phyloP scores from a whole-genome alignment of 2,888 invertebrate species.

The Caenorhabditis uteleia region DNA sequence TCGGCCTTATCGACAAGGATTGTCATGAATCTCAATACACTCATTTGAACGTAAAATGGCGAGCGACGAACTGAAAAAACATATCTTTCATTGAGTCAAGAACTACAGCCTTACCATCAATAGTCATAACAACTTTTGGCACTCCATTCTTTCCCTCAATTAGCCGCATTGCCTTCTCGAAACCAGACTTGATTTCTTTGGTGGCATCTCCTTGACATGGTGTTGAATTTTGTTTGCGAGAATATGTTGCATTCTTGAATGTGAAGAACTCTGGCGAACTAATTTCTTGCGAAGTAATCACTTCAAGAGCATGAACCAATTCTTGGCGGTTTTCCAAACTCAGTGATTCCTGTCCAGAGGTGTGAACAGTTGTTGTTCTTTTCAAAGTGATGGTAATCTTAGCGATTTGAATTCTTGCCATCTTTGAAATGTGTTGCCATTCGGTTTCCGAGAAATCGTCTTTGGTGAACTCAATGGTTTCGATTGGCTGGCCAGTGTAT shows the following conservation, averaged over 20 bases:
- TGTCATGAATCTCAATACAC: not conserved
- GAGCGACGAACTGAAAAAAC: too few relatives aligned
- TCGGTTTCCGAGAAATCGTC: conserved; percentile 6
- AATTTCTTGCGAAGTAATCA: conserved; percentile 15
- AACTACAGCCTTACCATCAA: too few relatives aligned
- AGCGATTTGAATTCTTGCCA: conserved; percentile 3
- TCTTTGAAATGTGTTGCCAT: conserved; percentile 6
- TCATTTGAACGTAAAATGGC: not conserved
- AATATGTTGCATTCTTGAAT: conserved; percentile 19
- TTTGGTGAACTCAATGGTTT: not conserved
- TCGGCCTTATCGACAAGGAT: not conserved
- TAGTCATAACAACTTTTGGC: conserved; percentile 13
- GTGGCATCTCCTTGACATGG: not conserved
- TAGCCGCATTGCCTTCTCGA: conserved; percentile 19
- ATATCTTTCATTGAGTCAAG: too few relatives aligned
- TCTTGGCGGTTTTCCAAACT: conserved; percentile 6
- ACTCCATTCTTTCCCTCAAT: conserved; percentile 6
- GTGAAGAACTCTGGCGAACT: conserved; percentile 6
- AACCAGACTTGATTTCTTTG: conserved; percentile 25
- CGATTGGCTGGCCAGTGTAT: not conserved
- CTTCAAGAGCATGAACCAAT: conserved; percentile 13
- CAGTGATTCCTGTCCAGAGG: not conserved
- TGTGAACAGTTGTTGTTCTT: too few relatives aligned
- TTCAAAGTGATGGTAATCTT: not conserved
- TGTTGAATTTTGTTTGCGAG: too few relatives aligned